Conservation (phyloP, 2,888 invertebrate genomes). For the Linhomoeus sp. region DNA sequence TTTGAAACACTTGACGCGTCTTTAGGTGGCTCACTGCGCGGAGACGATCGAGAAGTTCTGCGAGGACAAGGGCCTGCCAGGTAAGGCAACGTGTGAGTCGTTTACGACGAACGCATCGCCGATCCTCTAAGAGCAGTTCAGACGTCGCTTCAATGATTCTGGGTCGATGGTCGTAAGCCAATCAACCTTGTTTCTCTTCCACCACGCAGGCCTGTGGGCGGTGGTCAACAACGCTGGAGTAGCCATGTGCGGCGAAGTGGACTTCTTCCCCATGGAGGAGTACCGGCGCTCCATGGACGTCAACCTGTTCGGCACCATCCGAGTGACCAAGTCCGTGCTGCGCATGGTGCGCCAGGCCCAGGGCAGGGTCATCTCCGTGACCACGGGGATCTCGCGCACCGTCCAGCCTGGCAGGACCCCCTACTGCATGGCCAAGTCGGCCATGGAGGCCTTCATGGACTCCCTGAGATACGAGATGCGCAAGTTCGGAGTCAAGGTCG, state of each 20-base stretch:
- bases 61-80: neutral
- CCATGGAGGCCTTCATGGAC: conserved; percentile 49
- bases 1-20: no score
- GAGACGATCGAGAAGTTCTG: conserved; percentile 33
- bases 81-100: neutral
- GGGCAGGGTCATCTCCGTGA: conserved; percentile 54
- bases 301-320: conserved; percentile 62
- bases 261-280: conserved; percentile 62
- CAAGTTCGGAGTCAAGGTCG: conserved; percentile 24
- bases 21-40: conserved; percentile 42
- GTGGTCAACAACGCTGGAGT: conserved; percentile 71
- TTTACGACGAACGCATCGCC: no score
- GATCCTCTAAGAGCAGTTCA: no score
- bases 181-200: no score
- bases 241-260: conserved; percentile 68
- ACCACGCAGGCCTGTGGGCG: conserved; percentile 52
- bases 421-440: conserved; percentile 64
- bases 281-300: conserved; percentile 43
- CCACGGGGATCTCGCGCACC: conserved; percentile 58
- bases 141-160: no score
- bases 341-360: conserved; percentile 36
- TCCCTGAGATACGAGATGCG: conserved; percentile 52
- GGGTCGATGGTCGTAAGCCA: no score
- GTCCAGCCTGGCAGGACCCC: conserved; percentile 51
- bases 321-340: conserved; percentile 49